Conservation (phyloP, 2,113 vertebrate genomes). For the Reinhardtius hippoglossoides region DNA sequence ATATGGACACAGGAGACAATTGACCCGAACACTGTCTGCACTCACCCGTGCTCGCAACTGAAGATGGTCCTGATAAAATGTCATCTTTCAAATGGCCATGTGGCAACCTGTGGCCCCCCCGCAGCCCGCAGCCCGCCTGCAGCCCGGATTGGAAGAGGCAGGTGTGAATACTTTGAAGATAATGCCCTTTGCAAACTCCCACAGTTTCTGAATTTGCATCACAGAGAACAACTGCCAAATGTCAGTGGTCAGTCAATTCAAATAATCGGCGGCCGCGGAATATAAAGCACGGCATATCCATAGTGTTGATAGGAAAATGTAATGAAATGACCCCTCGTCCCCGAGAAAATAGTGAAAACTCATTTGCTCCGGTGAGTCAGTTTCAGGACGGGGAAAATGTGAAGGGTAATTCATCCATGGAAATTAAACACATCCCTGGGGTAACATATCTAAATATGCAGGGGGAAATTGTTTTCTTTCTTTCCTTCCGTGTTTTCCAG, state of each 20-base stretch:
- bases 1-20: conserved; percentile 66
- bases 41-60: conserved; percentile 72
- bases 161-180: conserved; percentile 76
- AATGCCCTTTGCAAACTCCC: conserved; percentile 72
- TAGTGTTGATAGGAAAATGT: conserved; percentile 67
- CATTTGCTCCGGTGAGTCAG: conserved; percentile 68
- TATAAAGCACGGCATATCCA: conserved; percentile 66
- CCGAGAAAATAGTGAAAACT: conserved; percentile 62
- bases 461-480: conserved; percentile 42
- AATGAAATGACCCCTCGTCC: conserved; percentile 70
- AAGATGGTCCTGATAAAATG: conserved; percentile 81
- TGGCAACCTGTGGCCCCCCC: conserved; percentile 44
- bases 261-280: conserved; percentile 69
- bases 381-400: conserved; percentile 64
- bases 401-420: conserved; percentile 66
- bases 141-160: conserved; percentile 43
- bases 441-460: conserved; percentile 70
- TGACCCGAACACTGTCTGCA: conserved; percentile 67
- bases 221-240: conserved; percentile 77
- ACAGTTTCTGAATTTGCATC: conserved; percentile 74
- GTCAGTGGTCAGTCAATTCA: conserved; percentile 80
- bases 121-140: conserved; percentile 17
- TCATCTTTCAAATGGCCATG: conserved; percentile 72
- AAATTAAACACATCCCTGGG: conserved; percentile 75
- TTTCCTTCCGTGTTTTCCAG: conserved; percentile 32